Base-by-base conservation (phyloP, 2,797 vertebrate species). In the Pseudochaenichthys georgianus region DNA sequence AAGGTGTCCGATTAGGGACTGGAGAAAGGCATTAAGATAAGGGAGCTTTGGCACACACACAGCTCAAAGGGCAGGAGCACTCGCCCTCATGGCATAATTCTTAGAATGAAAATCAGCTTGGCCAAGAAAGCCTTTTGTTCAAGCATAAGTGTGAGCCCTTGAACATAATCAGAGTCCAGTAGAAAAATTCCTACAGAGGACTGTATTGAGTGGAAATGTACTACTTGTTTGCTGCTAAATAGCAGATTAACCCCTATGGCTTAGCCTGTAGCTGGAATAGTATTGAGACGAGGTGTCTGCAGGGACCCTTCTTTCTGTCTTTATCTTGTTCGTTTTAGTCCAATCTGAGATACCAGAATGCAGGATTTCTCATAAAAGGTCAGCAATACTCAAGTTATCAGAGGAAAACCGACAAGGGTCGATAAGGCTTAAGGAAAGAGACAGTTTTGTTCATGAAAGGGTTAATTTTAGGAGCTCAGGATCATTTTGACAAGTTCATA, bases 191-290 rank as follows among this genome's bases (percentile, higher is more conserved):
- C 61, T 65, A 21, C 45, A 63, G 55, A 59, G 57, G 50, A 43
- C 60, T 58, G 38, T 59, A 67, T 72, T 79, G 77, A 84, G 81
- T 80, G 71, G 75, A 83, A 85, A 87, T 87, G 77, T 83, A 86
- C 70, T 83, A 81, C 63, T 66, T 88, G 77, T 89, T 86, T 88
- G 84, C 78, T 81, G 28, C 82, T 88, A 83, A 89, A 90, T 84
- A 87, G 86, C 81, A 82, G 84, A 87, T 87, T 81, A 89, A 80
- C 84, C 82, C 60, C 53, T 55, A 54, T 79, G 86, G 78, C 80
- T 78, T 72, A 69, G 55, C 80, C 62, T 81, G 69, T 59, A 80
- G 77, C 74, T 84, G 78, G 67, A 83, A 61, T 31, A 45, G 62
- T 70, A 67, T 86, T 80, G 53, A 59, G 85, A 73, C 47, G 80